These are phyloP conservation scores for Aegithalos caudatus DNA, from an alignment of 2,113 vertebrate species.

Conservation along the genomic window DNA sequence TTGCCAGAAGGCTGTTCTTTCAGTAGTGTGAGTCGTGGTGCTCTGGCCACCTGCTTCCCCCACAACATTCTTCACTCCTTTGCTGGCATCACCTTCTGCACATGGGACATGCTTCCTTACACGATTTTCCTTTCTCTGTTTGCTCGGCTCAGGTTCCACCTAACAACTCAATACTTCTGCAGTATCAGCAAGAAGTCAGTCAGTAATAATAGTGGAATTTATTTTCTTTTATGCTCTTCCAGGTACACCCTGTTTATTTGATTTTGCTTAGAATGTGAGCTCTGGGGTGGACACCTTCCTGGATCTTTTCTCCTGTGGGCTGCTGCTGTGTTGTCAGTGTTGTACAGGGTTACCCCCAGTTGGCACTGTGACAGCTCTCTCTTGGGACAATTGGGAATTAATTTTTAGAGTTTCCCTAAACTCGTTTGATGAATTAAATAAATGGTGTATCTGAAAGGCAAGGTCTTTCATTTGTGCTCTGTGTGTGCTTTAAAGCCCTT, in stretches of 20 bases:
- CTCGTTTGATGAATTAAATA: neutral
- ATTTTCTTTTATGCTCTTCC: neutral
- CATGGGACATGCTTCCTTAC: accelerated
- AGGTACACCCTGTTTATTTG: neutral
- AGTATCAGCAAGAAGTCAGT: neutral
- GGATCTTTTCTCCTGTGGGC: neutral
- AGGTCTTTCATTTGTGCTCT: neutral
- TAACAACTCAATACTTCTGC: neutral
- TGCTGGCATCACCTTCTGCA: neutral
- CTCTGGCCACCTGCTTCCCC: neutral
- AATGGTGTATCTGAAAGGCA: neutral
- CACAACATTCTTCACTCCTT: neutral
- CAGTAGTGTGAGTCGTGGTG: neutral
- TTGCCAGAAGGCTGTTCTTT: neutral
- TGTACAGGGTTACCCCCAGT: neutral
- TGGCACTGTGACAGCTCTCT: neutral
- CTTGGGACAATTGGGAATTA: neutral
- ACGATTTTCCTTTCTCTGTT: neutral
- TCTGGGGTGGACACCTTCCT: neutral
- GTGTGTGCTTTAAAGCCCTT: neutral
- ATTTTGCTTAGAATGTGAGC: neutral
- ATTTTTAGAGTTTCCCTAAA: neutral
- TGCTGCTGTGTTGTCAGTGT: neutral
- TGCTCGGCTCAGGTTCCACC: neutral
- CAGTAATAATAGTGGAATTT: neutral